These are phyloP conservation scores for Herpetotheres cachinnans DNA, from an alignment of 2,113 vertebrate genomes.

Conservation along the genomic window DNA sequence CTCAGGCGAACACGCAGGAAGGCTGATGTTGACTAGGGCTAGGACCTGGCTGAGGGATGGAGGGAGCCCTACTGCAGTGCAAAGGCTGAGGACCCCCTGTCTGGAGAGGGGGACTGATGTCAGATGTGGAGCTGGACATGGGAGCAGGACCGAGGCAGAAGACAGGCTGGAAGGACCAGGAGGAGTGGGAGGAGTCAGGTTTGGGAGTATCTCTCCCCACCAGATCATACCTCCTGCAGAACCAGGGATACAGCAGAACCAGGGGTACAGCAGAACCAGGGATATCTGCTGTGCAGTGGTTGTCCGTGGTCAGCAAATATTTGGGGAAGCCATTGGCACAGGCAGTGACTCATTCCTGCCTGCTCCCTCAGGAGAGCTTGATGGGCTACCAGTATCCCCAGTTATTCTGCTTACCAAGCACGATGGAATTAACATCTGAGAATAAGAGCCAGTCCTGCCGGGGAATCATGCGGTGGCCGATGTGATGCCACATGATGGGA, in stretches of 20 bases:
- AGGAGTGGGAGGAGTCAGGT: background rate
- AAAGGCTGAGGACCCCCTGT: background rate
- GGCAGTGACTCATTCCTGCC: background rate
- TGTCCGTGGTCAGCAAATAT: background rate
- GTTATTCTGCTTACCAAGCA: constrained; percentile 23
- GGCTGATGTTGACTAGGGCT: background rate
- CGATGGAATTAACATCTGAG: background rate
- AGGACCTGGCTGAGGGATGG: background rate
- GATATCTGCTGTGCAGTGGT: background rate
- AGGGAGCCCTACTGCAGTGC: background rate
- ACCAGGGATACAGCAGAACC: background rate
- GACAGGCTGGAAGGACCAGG: background rate
- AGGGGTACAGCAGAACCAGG: background rate
- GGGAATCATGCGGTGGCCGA: background rate
- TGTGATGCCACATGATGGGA: background rate
- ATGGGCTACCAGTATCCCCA: background rate
- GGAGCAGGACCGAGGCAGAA: background rate
- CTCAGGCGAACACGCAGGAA: background rate
- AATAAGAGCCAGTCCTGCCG: background rate
- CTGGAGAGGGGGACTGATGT: background rate
- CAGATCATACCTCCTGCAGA: background rate
- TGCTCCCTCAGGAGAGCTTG: background rate
- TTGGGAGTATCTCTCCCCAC: background rate
- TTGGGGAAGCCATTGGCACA: background rate
- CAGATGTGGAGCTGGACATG: background rate